Percentiles rank a stretch among this genome's conserved stretches.
phyloP scores from a whole-genome alignment of 2,797 vertebrate genomes.

The Crocodylus rhombifer region DNA sequence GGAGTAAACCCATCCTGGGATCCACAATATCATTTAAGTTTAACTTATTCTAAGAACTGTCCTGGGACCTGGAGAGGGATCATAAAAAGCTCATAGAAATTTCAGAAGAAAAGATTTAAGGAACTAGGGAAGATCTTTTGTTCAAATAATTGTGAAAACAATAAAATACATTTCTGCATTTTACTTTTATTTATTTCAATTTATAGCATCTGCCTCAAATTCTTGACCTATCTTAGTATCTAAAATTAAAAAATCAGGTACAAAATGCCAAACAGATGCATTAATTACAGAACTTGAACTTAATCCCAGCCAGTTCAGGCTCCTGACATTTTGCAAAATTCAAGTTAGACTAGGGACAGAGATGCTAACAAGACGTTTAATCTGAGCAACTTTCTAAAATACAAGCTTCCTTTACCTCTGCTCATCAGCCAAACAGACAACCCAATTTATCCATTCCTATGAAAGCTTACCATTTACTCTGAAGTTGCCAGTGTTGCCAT shows the following conservation, averaged over 20 bases:
- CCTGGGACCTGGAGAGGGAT: neutral
- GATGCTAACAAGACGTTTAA: rapidly evolving
- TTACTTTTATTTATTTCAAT: neutral
- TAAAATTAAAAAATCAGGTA: rapidly evolving
- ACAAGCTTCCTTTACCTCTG: neutral
- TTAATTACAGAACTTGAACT: neutral
- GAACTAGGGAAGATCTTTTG: neutral
- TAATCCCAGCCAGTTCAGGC: neutral
- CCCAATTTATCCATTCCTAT: rapidly evolving
- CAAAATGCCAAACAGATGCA: rapidly evolving
- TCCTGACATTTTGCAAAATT: neutral
- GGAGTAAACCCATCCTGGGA: too few species aligned
- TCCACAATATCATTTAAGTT: neutral
- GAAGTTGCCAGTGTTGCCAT: neutral
- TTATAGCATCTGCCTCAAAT: rapidly evolving
- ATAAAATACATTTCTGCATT: neutral
- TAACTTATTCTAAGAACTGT: neutral
- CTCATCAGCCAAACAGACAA: neutral
- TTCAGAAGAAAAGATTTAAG: rapidly evolving
- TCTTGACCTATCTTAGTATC: neutral
- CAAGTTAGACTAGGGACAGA: neutral
- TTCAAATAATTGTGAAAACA: rapidly evolving
- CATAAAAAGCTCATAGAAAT: rapidly evolving
- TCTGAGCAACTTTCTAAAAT: neutral
- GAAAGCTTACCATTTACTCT: neutral